Evolutionary conservation across 2,888 invertebrate species (phyloP), one percentile per base, ranked within the genome.

Genomic region (Rhyacophila evoluta): DNA sequence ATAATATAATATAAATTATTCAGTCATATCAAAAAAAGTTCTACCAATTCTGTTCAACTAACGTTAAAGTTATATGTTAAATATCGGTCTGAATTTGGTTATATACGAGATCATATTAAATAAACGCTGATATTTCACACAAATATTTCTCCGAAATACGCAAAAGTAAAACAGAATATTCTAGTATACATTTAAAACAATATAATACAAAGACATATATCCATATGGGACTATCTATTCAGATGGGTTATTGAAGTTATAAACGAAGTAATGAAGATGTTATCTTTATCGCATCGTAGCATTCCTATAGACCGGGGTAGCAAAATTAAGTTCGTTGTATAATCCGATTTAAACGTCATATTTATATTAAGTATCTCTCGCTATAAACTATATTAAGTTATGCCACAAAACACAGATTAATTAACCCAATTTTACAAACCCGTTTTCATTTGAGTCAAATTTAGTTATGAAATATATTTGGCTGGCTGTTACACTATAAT

Each of bases 371-470:
- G 55, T 8, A 19, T 55, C 55, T 55, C 6, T 6, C 55, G 19
- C 55, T 55, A 55, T 55, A 55, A 55, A 55, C 19, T 55, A 12
- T 55, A 25, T 55, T 1, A 55, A 55, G 55, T 55, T 25, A 55
- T 55, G 55, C 55, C 55, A 55, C 55, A 55, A 55, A 25, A 55
- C 55, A 19, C 25, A 55, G 55, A 55, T 55, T 25, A 55, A 25
- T 55, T 55, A 55, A 55, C 55, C 55, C 25, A 55, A 55, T 55
- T 55, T 55, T 55, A 55, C 55, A 55, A 55, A 55, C 55, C 55
- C 55, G 55, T 25, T 55, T 55, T 55, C 55, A 55, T 55, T 55
- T 55, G 3, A 8, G 55, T 8, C 55, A 6, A 55, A 55, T 55
- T 55, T 55, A 55, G 10, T 8, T 25, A 55, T 55, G 25, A 55